Percentiles rank a stretch among this genome's conserved stretches.
phyloP scores from a whole-genome alignment of 2,888 invertebrate genomes.

The Phyllotreta cruciferae region DNA sequence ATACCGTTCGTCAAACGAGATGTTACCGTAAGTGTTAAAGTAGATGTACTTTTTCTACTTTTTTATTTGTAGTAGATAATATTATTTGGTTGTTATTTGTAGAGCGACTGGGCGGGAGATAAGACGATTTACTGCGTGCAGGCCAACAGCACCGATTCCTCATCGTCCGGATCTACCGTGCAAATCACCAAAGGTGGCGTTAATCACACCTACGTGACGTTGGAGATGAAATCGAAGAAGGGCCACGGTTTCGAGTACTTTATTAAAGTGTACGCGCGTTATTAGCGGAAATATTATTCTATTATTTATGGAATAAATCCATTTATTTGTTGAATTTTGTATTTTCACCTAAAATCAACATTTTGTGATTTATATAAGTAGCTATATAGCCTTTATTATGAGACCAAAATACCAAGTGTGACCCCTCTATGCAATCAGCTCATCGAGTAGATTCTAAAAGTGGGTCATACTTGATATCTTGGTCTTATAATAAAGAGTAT shows the following conservation, averaged over 20 bases:
- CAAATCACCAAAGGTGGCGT: constrained; percentile 40
- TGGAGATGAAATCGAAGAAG: constrained; percentile 39
- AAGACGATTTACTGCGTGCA: constrained; percentile 40
- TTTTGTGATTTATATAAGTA: no score
- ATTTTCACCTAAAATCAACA: no score
- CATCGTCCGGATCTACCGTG: constrained; percentile 34
- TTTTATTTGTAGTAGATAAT: constrained; percentile 2
- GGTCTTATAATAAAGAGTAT: no score
- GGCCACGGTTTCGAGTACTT: constrained; percentile 35
- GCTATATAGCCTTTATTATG: no score
- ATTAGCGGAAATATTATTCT: no score
- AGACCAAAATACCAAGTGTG: no score
- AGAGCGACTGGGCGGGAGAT: constrained; percentile 37
- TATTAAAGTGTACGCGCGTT: constrained; percentile 29
- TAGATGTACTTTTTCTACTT: not conserved
- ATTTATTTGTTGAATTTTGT: no score
- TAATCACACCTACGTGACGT: constrained; percentile 33
- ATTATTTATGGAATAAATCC: no score
- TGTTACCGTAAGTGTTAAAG: constrained; percentile 27
- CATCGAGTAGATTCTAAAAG: no score
- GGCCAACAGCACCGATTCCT: constrained; percentile 35
- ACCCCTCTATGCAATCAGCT: no score
- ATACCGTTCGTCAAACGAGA: constrained; percentile 25
- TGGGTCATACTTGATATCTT: no score
- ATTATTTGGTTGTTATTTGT: constrained; percentile 19